Evolutionary conservation across 2,888 invertebrate genomes (phyloP).

Genomic region (Neuroscelio doddi): DNA sequence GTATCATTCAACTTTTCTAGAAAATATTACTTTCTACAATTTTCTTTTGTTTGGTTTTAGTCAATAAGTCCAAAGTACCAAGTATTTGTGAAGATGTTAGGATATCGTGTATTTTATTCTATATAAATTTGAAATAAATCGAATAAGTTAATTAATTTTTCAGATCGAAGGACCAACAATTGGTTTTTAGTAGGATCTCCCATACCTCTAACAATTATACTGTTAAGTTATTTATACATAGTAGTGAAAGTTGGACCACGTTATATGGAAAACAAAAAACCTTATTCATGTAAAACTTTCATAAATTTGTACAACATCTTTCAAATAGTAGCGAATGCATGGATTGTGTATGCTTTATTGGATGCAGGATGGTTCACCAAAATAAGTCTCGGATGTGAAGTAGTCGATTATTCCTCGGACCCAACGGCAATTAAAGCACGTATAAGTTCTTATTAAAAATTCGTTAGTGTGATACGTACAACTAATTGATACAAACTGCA

Average conservation of each 20-base stretch:
- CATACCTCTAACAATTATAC: slow-evolving; percentile 74
- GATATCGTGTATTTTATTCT: no score
- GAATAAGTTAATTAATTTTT: slow-evolving; percentile 64
- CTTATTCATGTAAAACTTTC: slow-evolving; percentile 78
- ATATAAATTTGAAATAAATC: not conserved
- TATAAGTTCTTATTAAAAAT: no score
- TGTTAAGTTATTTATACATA: slow-evolving; percentile 75
- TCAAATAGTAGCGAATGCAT: slow-evolving; percentile 73
- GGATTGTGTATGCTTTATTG: slow-evolving; percentile 60
- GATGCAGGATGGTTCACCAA: slow-evolving; percentile 77
- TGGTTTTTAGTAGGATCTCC: slow-evolving; percentile 80
- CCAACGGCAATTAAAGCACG: slow-evolving; percentile 62
- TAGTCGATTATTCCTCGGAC: slow-evolving; percentile 79
- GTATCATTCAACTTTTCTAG: no score
- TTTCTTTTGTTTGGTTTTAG: not conserved
- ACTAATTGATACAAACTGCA: not conserved
- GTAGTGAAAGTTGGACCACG: slow-evolving; percentile 77
- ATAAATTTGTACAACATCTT: slow-evolving; percentile 86
- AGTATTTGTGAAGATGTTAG: no score
- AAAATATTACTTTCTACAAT: no score
- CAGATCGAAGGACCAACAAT: slow-evolving; percentile 77
- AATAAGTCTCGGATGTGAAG: slow-evolving; percentile 77
- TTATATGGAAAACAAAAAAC: slow-evolving; percentile 80
- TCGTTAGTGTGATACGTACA: no score
- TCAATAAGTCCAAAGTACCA: no score